Evolutionary conservation across 92 coral and sea anemone species (phyloP), one percentile per base, ranked within the genome.

Genomic region (Metridium senile): DNA sequence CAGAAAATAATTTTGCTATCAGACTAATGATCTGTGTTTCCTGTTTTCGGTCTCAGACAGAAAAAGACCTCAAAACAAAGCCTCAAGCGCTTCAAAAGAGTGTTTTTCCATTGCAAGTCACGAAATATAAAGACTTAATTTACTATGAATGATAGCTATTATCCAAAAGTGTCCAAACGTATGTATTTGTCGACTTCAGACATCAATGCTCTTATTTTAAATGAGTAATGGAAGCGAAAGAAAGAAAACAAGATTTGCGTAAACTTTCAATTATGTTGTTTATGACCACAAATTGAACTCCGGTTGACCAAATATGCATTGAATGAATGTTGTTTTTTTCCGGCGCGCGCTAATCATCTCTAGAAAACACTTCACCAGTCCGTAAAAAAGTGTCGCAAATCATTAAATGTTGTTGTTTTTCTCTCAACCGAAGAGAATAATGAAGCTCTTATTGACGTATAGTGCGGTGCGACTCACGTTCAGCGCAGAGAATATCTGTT

Each of bases 21-120:
- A n/a, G 1, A 7, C 8, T 6, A 9, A 28, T 22, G 69, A 63
- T 63, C 69, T 22, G 0, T 63, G 45, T 30, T 63, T 63, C 69
- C 69, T 63, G 69, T 63, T 63, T 27, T 63, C 27, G 16, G 11
- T 35, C 27, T 0, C 69, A 63, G 45, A 63, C 43, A 63, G 69
- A 11, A 28, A 31, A 7, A 63, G 69, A 28, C 9, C 21, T 20
- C n/a, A 22, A 63, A 58, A 63, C 4, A 28, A 28, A 23, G 66
- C 66, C 66, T 26, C 26, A 63, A 63, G 69, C 69, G 33, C 23
- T 63, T n/a, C 2, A 28, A 18, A 28, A 9, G 39, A 63, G 69
- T 28, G 43, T 30, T 63, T 63, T 63, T 30, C 25, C 11, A 22
- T 2, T 9, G 26, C 69, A 13, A 28, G 69, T 27, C 66, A 61